Percentiles rank a stretch among this genome's conserved stretches.
These are phyloP conservation scores for Ciconia stormi DNA, from an alignment of 2,113 vertebrate genomes.

Conservation along the genomic window DNA sequence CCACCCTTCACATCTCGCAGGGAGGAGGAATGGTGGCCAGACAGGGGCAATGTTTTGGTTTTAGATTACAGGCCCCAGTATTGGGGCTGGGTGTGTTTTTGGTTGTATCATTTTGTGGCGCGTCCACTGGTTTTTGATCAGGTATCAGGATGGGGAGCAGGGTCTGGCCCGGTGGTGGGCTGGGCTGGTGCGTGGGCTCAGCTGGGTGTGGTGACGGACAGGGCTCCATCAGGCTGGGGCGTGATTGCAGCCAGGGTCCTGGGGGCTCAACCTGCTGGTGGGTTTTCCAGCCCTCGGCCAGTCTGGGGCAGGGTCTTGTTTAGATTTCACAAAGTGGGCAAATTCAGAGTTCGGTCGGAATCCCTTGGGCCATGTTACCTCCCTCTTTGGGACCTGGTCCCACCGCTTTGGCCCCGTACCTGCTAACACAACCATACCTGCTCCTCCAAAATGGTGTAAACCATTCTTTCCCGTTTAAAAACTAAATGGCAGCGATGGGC, in stretches of 20 bases:
- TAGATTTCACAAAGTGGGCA: neutral
- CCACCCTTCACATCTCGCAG: neutral
- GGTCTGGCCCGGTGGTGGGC: neutral
- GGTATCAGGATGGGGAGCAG: neutral
- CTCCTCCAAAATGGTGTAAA: neutral
- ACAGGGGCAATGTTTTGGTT: constrained; percentile 28
- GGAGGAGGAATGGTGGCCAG: neutral
- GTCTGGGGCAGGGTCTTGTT: neutral
- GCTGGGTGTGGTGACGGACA: neutral
- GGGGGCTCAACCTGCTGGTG: neutral
- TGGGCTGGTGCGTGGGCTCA: neutral
- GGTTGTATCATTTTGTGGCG: neutral
- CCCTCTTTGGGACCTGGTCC: neutral
- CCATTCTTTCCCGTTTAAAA: neutral
- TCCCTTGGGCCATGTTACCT: neutral
- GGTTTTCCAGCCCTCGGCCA: neutral
- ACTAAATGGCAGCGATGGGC: neutral
- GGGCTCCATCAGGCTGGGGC: neutral
- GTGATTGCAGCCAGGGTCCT: neutral
- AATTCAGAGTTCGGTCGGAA: neutral
- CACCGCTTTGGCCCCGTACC: neutral
- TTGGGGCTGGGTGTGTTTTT: neutral
- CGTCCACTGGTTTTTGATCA: neutral
- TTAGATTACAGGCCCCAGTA: neutral
- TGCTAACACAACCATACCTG: neutral